Base-by-base conservation (phyloP, 1,140 invertebrate species). In the Capitella teleta region DNA sequence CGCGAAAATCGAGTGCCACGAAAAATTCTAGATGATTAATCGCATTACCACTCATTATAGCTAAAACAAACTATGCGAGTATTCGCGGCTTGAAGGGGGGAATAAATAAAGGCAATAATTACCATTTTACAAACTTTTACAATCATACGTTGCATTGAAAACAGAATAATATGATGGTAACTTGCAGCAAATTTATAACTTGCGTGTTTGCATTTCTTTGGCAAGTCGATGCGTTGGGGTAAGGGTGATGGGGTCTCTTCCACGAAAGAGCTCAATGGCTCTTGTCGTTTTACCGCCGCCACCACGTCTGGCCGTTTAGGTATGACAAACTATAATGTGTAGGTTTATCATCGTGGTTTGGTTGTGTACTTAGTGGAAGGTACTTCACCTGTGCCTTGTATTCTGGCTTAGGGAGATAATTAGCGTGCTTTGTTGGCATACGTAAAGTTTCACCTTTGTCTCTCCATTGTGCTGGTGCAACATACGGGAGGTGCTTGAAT, bases 401-500 rank as follows among this genome's bases (percentile, higher is more conserved):
- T 42, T 49, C 28, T 14, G 3, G 47, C 28, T 43, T 41, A 2
- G 52, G 38, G 14, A 42, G 14, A n/a, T n/a, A n/a, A n/a, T n/a
- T n/a, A n/a, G 44, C 26, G 30, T 53, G 47, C 10, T 49, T 38
- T 25, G 16, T 2, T n/a, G 46, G 19, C 19, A 32, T n/a, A 18
- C 43, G 36, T 1, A 53, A 2, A 0, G 30, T 24, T 21, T 53
- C 46, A 4, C 52, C 47, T 41, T 52, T 48, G 43, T 40, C 52
- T 14, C 40, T 8, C 47, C 47, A 50, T 28, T 49, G 47, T 10
- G 47, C 38, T 28, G 45, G 51, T n/a, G 12, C 3, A 38, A 38
- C 36, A 10, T 34, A n/a, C 8, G 30, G n/a, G 30, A 34, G 30
- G 30, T 34, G 30, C n/a, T 34, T n/a, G 8, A 34, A 34, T n/a